A percentile compares a stretch with the other conserved stretches of the same genome.
These are phyloP conservation scores for Drosophila colorata DNA, from an alignment of 2,888 invertebrate genomes.

Conservation along the genomic window DNA sequence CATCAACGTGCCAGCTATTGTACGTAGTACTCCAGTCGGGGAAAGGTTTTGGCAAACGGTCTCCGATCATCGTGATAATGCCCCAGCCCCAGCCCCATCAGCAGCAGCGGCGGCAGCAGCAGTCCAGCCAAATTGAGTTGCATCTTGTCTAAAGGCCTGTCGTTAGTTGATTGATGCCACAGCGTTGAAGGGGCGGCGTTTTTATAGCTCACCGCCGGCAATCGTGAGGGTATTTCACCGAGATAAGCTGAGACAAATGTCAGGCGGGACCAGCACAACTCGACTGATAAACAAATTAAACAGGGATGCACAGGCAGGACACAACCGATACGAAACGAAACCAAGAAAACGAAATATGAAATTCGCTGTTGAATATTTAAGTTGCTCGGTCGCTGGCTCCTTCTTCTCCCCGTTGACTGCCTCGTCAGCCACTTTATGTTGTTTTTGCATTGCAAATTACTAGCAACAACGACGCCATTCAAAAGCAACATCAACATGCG, in stretches of 20 bases:
- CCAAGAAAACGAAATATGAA: constrained; percentile 26
- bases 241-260: constrained; percentile 58
- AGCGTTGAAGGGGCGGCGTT: constrained; percentile 22
- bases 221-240: constrained; percentile 39
- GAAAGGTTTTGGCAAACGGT: too few relatives aligned
- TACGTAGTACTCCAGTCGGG: too few relatives aligned
- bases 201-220: constrained; percentile 45
- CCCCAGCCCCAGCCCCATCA: constrained; percentile 35
- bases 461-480: constrained; percentile 49
- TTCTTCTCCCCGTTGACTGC: constrained; percentile 1
- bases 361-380: constrained; percentile 40
- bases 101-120: constrained; percentile 45
- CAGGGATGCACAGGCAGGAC: constrained; percentile 36
- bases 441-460: constrained; percentile 79
- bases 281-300: background rate
- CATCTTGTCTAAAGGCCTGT: constrained; percentile 48
- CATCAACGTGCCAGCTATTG: constrained; percentile 27
- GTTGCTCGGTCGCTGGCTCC: constrained; percentile 18
- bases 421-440: constrained; percentile 43
- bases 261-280: constrained; percentile 21
- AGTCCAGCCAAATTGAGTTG: constrained; percentile 58
- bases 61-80: too few relatives aligned
- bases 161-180: constrained; percentile 58
- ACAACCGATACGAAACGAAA: constrained; percentile 2
- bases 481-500: constrained; percentile 66